Base-by-base conservation (phyloP, 2,888 invertebrate species). In the Brachyopa scutellaris region DNA sequence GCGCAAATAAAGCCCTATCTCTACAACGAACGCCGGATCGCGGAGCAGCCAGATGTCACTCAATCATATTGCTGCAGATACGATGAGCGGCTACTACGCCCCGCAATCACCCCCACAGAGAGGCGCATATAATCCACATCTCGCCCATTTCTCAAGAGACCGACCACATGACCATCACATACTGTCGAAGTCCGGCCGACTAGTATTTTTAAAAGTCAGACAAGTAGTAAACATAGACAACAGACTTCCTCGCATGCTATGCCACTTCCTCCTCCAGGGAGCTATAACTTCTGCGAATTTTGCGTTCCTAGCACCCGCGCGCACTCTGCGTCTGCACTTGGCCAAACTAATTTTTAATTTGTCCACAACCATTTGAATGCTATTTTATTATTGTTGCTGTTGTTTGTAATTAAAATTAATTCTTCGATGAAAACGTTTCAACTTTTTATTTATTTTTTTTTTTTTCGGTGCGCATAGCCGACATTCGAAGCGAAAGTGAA, bases 401-500 rank as follows among this genome's bases (percentile, higher is more conserved):
- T 61, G 67, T 29, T 62, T 11, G 36, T 57, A 49, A 69, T 69
- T 51, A 62, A 69, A 62, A 55, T 53, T 31, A 74, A 57, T 80
- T 69, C 62, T 26, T 49, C 36, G 70, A 33, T 13, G 49, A 33
- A 62, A 62, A 33, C 42, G 47, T 33, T 55, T 66, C 36, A 36
- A 13, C 42, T 42, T 57, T 13, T 57, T 55, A 31, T 53, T 33
- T 2, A 19, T 21, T n/a, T 62, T 23, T 55, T 53, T 38, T 59
- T 40, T 45, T 69, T 49, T 61, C 29, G 42, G 29, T 53, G 17
- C 23, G 38, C 29, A 7, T 38, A 3, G 9, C 23, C 31, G 4
- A 17, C 45, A 61, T 45, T 31, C 66, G 40, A 69, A 62, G 74
- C 80, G 69, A 76, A 80, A 80, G 80, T 80, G 69, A 80, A 74